Conservation (phyloP, 2,113 vertebrate genomes). For the Natator depressus region DNA sequence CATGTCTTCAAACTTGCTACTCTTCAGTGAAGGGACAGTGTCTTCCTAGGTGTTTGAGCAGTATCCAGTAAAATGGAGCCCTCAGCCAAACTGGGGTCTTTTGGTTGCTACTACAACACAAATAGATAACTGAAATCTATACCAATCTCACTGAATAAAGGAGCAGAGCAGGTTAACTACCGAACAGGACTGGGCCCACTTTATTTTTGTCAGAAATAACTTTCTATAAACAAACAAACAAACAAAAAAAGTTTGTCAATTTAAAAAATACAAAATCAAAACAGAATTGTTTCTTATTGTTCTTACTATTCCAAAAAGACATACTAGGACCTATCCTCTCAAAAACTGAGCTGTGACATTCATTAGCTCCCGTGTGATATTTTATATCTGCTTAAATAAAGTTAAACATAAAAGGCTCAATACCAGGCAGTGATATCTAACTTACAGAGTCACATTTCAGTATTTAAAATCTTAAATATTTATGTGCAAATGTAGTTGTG, state of each 20-base stretch:
- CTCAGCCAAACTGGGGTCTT: neutral
- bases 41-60: neutral
- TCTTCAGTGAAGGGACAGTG: neutral
- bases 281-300: constrained; percentile 8
- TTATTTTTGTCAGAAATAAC: neutral
- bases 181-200: neutral
- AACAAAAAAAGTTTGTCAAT: rapidly evolving
- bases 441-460: constrained; percentile 73
- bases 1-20: neutral
- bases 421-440: constrained; percentile 60
- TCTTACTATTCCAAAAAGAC: constrained; percentile 25
- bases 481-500: constrained; percentile 72
- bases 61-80: neutral
- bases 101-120: neutral
- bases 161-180: neutral
- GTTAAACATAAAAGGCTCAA: constrained; percentile 65
- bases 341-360: constrained; percentile 41
- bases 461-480: constrained; percentile 70
- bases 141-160: neutral
- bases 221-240: neutral
- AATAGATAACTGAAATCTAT: neutral
- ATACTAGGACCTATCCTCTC: constrained; percentile 50
- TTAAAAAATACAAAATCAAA: neutral
- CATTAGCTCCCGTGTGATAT: constrained; percentile 42
- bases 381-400: constrained; percentile 72